Percentiles rank a stretch among this genome's conserved stretches.
phyloP scores from a whole-genome alignment of 2,797 vertebrate species.

The Psittacula echo region DNA sequence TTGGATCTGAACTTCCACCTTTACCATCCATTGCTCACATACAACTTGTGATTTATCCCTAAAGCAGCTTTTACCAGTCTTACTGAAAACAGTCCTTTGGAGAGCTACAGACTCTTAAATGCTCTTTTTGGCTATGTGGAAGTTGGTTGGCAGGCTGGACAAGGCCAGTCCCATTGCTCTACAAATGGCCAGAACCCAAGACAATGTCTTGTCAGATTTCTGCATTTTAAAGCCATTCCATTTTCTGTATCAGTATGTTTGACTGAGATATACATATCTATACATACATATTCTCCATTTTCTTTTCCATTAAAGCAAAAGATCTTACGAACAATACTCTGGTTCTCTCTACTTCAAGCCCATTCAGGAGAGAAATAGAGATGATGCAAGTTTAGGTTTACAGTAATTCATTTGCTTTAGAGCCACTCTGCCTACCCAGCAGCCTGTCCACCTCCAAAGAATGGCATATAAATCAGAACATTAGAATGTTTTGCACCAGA shows the following conservation, averaged over 20 bases:
- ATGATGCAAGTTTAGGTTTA: conserved; percentile 13
- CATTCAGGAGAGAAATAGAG: background rate
- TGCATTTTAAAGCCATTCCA: background rate
- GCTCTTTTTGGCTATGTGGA: background rate
- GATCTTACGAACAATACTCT: background rate
- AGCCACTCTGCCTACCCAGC: conserved; percentile 22
- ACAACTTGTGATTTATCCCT: background rate
- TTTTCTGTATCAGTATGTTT: background rate
- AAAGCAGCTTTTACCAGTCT: background rate
- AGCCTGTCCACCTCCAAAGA: conserved; percentile 23
- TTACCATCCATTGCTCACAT: background rate
- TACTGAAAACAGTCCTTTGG: conserved; percentile 30
- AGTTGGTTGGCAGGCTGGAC: background rate
- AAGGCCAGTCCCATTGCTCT: background rate
- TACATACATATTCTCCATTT: background rate
- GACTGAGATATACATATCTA: background rate
- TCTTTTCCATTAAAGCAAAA: background rate
- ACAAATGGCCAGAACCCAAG: background rate
- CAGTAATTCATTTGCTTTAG: conserved; percentile 8
- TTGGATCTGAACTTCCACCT: conserved; percentile 8
- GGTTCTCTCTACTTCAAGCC: background rate
- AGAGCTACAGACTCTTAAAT: background rate
- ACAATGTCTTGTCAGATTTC: background rate
- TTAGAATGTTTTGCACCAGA: conserved; percentile 4
- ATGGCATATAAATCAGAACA: conserved; percentile 35